phyloP scores from a whole-genome alignment of 1,140 invertebrate genomes.

The Contarinia nasturtii region DNA sequence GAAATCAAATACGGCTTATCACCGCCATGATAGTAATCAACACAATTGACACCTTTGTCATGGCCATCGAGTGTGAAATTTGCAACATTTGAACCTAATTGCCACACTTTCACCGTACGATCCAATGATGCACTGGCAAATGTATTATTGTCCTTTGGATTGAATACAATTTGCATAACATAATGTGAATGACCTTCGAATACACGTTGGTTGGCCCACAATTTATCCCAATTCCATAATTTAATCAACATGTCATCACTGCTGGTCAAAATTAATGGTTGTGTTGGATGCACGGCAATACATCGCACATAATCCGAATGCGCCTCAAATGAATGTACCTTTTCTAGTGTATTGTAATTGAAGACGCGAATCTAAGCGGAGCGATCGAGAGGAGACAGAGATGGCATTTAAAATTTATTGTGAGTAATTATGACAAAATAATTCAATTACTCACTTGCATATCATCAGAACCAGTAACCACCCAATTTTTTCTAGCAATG shows the following conservation, averaged over 20 bases:
- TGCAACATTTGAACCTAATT: conserved; percentile 85
- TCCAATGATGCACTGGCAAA: conserved; percentile 97
- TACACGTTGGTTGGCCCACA: conserved; percentile 91
- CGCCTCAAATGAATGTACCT: conserved; percentile 91
- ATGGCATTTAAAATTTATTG: not conserved
- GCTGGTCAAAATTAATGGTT: conserved; percentile 90
- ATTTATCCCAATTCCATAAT: conserved; percentile 99
- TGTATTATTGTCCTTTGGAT: conserved; percentile 99
- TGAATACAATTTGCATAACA: conserved; percentile 99
- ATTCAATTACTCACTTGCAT: conserved; percentile 36
- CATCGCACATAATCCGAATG: conserved; percentile 96
- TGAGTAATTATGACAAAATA: not conserved
- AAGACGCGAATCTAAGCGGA: conserved; percentile 57
- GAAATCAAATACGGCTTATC: conserved; percentile 99
- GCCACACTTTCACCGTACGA: conserved; percentile 95
- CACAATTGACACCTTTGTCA: conserved; percentile 97
- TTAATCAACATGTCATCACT: conserved; percentile 99
- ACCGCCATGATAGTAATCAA: conserved; percentile 99
- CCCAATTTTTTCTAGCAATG: conserved; percentile 95
- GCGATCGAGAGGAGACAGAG: not conserved
- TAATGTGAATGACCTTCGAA: conserved; percentile 98
- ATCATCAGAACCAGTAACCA: conserved; percentile 93
- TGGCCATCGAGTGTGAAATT: conserved; percentile 99
- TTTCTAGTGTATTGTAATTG: conserved; percentile 96
- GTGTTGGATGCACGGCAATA: conserved; percentile 93